Percentiles rank a stretch among this genome's conserved stretches.
Evolutionary conservation across 1,140 invertebrate genomes (phyloP).

Genomic region (Euura saliciscinereae): DNA sequence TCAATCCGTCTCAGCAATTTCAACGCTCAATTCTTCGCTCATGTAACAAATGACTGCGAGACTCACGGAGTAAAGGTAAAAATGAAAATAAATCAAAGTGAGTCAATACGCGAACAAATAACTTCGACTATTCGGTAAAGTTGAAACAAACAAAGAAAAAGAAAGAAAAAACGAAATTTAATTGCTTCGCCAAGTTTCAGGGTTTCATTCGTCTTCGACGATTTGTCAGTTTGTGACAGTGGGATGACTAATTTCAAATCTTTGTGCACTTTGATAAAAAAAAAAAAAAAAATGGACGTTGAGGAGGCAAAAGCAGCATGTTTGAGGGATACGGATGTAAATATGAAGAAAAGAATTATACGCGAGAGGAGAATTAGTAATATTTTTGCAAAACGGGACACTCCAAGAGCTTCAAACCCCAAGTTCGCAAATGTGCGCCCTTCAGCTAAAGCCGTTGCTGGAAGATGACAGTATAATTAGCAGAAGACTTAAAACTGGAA

Average conservation of each 20-base stretch:
- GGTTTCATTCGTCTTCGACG: background rate
- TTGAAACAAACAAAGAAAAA: background rate
- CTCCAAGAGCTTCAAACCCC: background rate
- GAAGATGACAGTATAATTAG: conserved; percentile 7
- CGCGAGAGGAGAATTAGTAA: no score
- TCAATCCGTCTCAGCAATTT: background rate
- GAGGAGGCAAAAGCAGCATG: no score
- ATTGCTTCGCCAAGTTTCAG: background rate
- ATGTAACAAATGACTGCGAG: no score
- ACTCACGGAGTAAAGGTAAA: background rate
- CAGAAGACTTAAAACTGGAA: conserved; percentile 4
- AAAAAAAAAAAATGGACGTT: no score
- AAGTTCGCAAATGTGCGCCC: background rate
- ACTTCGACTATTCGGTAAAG: background rate
- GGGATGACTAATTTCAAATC: no score
- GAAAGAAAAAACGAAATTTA: background rate
- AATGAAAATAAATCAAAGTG: background rate
- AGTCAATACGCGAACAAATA: background rate
- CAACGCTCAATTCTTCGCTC: background rate
- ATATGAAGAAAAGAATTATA: no score
- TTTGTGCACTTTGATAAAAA: no score
- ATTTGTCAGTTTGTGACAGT: background rate
- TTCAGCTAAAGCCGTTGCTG: background rate
- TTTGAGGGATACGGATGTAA: no score
- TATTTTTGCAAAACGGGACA: background rate